Evolutionary conservation across 2,888 invertebrate genomes (phyloP).

Genomic region (Epistrophe grossulariae): DNA sequence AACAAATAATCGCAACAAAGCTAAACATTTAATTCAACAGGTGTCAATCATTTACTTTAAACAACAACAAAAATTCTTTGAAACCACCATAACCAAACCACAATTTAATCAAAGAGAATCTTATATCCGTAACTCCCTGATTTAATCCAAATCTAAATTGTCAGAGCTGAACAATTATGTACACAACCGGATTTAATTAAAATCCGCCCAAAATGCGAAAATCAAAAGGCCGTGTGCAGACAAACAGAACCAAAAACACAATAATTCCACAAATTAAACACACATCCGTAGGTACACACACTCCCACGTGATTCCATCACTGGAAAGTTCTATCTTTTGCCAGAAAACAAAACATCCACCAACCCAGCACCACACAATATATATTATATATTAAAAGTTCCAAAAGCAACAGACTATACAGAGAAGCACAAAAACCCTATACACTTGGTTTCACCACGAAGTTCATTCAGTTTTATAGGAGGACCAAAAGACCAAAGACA

Average conservation of each 20-base stretch:
- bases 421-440: slow-evolving; percentile 10
- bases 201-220: slow-evolving; percentile 61
- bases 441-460: slow-evolving; percentile 6
- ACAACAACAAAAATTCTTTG: background rate
- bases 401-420: background rate
- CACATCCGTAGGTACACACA: slow-evolving; percentile 7
- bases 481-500: slow-evolving; percentile 28
- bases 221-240: slow-evolving; percentile 53
- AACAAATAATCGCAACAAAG: too few relatives aligned
- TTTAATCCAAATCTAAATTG: background rate
- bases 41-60: background rate
- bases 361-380: background rate
- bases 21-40: background rate
- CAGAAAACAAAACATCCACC: slow-evolving; percentile 29
- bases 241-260: slow-evolving; percentile 39
- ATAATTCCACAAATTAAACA: slow-evolving; percentile 59
- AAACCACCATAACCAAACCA: background rate
- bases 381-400: background rate
- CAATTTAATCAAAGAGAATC: slow-evolving; percentile 20
- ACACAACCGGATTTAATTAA: slow-evolving; percentile 66
- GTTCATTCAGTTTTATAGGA: slow-evolving; percentile 42
- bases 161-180: slow-evolving; percentile 1
- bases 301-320: slow-evolving; percentile 41
- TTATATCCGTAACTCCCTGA: background rate
- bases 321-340: slow-evolving; percentile 27